phyloP scores from a whole-genome alignment of 2,797 vertebrate genomes.

The Atherinosoma microstoma region DNA sequence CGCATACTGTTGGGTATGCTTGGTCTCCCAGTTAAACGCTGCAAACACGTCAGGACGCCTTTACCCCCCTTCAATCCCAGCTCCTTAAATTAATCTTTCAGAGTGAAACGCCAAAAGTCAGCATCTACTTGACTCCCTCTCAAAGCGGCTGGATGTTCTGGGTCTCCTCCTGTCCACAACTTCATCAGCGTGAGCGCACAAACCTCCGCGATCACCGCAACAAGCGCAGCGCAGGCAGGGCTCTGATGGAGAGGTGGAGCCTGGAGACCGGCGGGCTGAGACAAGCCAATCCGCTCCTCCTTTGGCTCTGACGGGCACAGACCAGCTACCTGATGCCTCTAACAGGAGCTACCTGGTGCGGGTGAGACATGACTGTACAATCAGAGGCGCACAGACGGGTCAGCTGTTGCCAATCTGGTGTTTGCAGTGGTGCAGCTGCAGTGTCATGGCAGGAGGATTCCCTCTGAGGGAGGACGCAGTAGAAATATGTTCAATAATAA shows the following conservation, averaged over 20 bases:
- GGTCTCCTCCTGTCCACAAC: constrained; percentile 62
- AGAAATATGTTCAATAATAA: not conserved
- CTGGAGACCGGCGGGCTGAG: constrained; percentile 44
- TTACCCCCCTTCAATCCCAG: constrained; percentile 17
- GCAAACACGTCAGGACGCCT: constrained; percentile 61
- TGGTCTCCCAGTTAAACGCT: constrained; percentile 68
- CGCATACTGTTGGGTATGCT: constrained; percentile 91
- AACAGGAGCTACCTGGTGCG: constrained; percentile 43
- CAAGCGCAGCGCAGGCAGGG: constrained; percentile 65
- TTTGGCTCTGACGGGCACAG: constrained; percentile 56
- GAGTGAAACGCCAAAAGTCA: constrained; percentile 8
- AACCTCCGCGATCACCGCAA: constrained; percentile 70
- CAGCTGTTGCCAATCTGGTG: constrained; percentile 4
- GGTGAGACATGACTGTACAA: constrained; percentile 17
- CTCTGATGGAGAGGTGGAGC: constrained; percentile 69
- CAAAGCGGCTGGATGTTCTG: constrained; percentile 36
- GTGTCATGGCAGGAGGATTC: constrained; percentile 20
- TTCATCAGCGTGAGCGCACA: constrained; percentile 74
- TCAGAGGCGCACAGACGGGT: not conserved
- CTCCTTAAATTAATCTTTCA: constrained; percentile 19
- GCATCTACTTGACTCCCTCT: constrained; percentile 32
- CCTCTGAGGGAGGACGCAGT: constrained; percentile 21
- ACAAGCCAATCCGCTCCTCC: constrained; percentile 67
- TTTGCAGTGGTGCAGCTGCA: constrained; percentile 30
- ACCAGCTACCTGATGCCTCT: constrained; percentile 37